Base-by-base conservation (phyloP, 2,888 invertebrate species). In the Plebejus anna region DNA sequence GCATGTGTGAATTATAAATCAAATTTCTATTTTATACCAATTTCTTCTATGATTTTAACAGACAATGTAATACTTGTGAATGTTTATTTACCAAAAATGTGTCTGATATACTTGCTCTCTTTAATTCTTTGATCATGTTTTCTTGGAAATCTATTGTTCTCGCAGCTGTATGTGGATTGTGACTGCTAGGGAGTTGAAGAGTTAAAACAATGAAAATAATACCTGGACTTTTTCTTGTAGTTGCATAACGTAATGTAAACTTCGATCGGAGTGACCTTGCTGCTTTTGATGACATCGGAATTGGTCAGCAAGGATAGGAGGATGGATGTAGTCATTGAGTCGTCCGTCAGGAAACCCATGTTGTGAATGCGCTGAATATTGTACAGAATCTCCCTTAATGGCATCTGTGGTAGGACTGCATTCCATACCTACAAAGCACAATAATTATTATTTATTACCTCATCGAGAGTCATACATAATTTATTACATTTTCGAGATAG, bases 141-240 rank as follows among this genome's bases (percentile, higher is more conserved):
- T n/a, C n/a, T n/a, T n/a, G n/a, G n/a, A n/a, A n/a, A n/a, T n/a
- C n/a, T n/a, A n/a, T n/a, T n/a, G n/a, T n/a, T n/a, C n/a, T n/a
- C n/a, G n/a, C n/a, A n/a, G n/a, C n/a, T n/a, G n/a, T n/a, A n/a
- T n/a, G n/a, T n/a, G n/a, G n/a, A n/a, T n/a, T n/a, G n/a, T n/a
- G n/a, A n/a, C n/a, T n/a, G n/a, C n/a, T n/a, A n/a, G n/a, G n/a
- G n/a, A n/a, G n/a, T n/a, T n/a, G n/a, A n/a, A n/a, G n/a, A n/a
- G n/a, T n/a, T n/a, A n/a, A n/a, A n/a, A n/a, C n/a, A 55, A 16
- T 55, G 4, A 7, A 0, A 9, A 61, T 28, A 9, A 61, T 76
- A 96, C 96, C 93, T 96, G 83, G 95, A 94, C 78, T 95, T 95
- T 82, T 94, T 94, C 82, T 95, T 95, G 81, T 96, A 96, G 84